phyloP scores from a whole-genome alignment of 2,888 invertebrate species.

The Pseudococcus viburni region DNA sequence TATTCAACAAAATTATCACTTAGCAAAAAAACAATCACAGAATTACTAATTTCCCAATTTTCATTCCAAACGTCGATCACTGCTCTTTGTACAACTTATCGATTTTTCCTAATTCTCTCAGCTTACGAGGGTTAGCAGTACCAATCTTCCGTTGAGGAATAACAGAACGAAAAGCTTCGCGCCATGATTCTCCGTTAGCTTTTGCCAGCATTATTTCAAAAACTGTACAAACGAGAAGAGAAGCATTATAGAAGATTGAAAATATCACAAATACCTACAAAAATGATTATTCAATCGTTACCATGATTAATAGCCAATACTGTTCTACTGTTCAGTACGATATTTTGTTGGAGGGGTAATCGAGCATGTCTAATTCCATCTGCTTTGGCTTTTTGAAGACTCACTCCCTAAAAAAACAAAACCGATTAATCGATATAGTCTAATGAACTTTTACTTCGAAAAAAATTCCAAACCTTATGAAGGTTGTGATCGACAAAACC shows the following conservation, averaged over 20 bases:
- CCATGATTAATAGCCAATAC: constrained; percentile 97
- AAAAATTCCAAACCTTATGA: constrained; percentile 81
- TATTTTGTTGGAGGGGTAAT: constrained; percentile 89
- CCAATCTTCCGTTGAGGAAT: constrained; percentile 82
- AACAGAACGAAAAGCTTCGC: constrained; percentile 82
- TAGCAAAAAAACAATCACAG: neutral
- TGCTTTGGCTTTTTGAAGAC: constrained; percentile 84
- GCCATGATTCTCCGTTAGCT: constrained; percentile 81
- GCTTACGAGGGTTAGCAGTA: neutral
- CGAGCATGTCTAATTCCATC: constrained; percentile 86
- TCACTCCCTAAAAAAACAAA: constrained; percentile 79
- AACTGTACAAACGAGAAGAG: constrained; percentile 74
- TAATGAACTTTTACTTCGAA: no score
- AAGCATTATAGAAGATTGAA: neutral
- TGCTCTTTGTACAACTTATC: constrained; percentile 14
- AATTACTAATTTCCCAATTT: neutral
- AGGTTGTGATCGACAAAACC: constrained; percentile 98
- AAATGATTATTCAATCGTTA: constrained; percentile 71
- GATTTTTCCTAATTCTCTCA: neutral
- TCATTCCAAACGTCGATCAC: neutral
- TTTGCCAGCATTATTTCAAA: constrained; percentile 86
- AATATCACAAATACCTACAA: neutral
- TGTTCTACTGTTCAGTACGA: constrained; percentile 92
- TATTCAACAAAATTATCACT: constrained; percentile 12
- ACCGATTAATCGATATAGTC: no score